Evolutionary conservation across 2,888 invertebrate species (phyloP), one percentile per base, ranked within the genome.

Genomic region (Crocallis elinguaria): DNA sequence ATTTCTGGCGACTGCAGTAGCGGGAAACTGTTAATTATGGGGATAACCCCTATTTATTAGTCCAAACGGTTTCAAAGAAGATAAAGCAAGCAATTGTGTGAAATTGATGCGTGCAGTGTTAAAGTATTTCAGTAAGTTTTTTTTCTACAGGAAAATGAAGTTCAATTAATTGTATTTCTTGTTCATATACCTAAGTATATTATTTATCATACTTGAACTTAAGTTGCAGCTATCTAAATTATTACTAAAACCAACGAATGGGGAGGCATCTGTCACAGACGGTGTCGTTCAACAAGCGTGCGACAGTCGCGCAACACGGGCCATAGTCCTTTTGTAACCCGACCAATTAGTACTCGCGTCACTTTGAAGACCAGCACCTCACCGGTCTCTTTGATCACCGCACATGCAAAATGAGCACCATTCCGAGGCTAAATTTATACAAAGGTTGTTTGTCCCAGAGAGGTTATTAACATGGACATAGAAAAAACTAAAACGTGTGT

Each of bases 311-410:
- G 57, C 64, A 67, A 71, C 68, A 65, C 62, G 62, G 62, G 62
- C 67, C 60, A n/a, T n/a, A 71, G 67, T 66, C 69, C 71, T 75
- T 74, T 77, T 73, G 82, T 81, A 85, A 84, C 81, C 76, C 67
- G 75, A 85, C 77, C 81, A 86, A 88, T 88, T 85, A 88, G 82
- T 81, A 77, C 66, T 67, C 66, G 67, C 76, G 86, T 86, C 87
- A 83, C 71, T 81, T 80, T 71, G 76, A 75, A 70, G 75, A 79
- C 71, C 79, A 67, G 65, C 65, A 69, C 68, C 67, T 67, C 69
- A 71, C 63, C 64, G 62, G 67, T 57, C 66, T 64, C 87, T 87
- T 87, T 90, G 90, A 90, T 88, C 88, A 82, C 60, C 64, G 53
- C 56, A 64, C 54, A 60, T 72, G 79, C 83, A 81, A 84, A 84